A percentile compares a stretch with the other conserved stretches of the same genome.
Conservation (phyloP, 2,888 invertebrate genomes). For the Agapostemon virescens region DNA sequence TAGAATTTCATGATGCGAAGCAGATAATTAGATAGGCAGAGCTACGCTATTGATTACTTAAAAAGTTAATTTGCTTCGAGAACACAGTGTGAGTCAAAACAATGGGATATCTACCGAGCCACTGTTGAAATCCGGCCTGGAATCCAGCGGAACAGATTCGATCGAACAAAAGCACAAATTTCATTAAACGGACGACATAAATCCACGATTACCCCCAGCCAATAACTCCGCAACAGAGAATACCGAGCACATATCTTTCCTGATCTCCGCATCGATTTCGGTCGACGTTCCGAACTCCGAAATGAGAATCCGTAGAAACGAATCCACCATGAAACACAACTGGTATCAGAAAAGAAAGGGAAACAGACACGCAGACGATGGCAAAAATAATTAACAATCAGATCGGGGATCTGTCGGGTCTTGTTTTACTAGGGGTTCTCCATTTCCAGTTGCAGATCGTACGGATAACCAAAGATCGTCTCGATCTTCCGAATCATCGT, state of each 20-base stretch:
- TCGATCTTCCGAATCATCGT: not conserved
- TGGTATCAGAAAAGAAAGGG: not conserved
- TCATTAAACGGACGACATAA: conserved; percentile 48
- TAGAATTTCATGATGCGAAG: not conserved
- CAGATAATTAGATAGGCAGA: not conserved
- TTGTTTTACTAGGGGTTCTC: not conserved
- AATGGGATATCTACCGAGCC: conserved; percentile 5
- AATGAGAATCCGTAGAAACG: conserved; percentile 19
- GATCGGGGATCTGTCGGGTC: not conserved
- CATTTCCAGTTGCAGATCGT: conserved; percentile 10
- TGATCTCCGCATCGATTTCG: conserved; percentile 47
- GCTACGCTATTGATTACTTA: not conserved
- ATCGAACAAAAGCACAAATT: conserved; percentile 41
- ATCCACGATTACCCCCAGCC: conserved; percentile 44
- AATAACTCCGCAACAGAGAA: conserved; percentile 44
- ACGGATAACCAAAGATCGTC: conserved; percentile 22
- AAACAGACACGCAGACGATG: not conserved
- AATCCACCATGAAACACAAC: not conserved
- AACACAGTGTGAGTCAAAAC: not conserved
- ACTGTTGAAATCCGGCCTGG: not conserved
- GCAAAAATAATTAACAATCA: conserved; percentile 41
- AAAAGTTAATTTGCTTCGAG: not conserved
- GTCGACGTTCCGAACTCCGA: conserved; percentile 14
- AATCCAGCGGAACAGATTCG: not conserved
- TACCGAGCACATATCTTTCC: conserved; percentile 37